phyloP scores from a whole-genome alignment of 2,797 vertebrate species.

The Aulostomus chinensis region DNA sequence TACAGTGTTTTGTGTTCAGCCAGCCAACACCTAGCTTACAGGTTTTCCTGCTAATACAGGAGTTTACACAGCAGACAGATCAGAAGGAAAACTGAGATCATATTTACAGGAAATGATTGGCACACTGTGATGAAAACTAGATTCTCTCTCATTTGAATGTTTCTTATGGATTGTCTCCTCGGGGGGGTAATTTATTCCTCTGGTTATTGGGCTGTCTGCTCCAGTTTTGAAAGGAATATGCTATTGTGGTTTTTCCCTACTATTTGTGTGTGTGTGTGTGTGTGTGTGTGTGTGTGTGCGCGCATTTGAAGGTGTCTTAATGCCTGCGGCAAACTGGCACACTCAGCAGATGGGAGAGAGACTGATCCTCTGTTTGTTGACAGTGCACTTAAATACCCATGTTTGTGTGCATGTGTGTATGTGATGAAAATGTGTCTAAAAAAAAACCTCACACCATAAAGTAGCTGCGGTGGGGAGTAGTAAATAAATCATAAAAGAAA shows the following conservation, averaged over 20 bases:
- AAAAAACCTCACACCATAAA: constrained; percentile 32
- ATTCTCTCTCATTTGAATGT: constrained; percentile 56
- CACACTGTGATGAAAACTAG: constrained; percentile 27
- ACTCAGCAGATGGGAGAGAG: constrained; percentile 75
- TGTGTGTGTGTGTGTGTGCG: constrained; percentile 22
- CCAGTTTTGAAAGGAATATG: constrained; percentile 50
- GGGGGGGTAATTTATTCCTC: constrained; percentile 62
- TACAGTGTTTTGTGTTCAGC: constrained; percentile 11
- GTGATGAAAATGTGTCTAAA: background rate
- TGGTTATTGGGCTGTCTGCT: constrained; percentile 63
- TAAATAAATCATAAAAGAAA: constrained; percentile 87
- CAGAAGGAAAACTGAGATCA: constrained; percentile 8
- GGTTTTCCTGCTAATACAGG: constrained; percentile 12
- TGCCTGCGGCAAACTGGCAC: constrained; percentile 77
- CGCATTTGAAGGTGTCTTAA: constrained; percentile 74
- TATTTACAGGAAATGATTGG: constrained; percentile 27
- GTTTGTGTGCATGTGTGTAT: constrained; percentile 21
- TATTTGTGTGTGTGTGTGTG: constrained; percentile 21
- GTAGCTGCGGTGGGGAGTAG: constrained; percentile 48
- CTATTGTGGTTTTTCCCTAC: constrained; percentile 46
- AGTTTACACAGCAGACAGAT: constrained; percentile 5
- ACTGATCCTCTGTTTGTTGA: constrained; percentile 87
- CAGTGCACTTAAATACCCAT: constrained; percentile 80
- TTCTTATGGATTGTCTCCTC: constrained; percentile 42
- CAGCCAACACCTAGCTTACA: background rate